Conservation (phyloP, 2,797 vertebrate genomes). For the Myotis vivesi region DNA sequence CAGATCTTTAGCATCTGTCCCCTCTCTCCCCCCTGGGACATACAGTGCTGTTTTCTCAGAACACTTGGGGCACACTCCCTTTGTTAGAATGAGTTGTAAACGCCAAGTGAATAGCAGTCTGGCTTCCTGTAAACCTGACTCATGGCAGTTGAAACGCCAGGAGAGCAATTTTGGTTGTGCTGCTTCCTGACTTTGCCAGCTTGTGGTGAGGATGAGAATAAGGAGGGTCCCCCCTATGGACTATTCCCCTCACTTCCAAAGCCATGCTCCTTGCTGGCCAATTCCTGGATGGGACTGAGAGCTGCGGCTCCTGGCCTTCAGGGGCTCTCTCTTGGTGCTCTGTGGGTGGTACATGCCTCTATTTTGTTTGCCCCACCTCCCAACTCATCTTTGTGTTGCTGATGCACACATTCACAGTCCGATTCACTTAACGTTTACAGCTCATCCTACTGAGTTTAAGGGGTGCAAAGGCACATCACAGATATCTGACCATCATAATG, state of each 20-base stretch:
- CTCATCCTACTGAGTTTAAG: constrained; percentile 71
- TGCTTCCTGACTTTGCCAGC: neutral
- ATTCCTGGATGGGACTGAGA: neutral
- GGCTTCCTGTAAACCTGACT: too few species aligned
- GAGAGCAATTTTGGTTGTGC: neutral
- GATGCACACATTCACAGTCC: constrained; percentile 25
- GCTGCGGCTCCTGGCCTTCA: neutral
- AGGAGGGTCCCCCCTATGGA: neutral
- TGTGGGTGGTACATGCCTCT: neutral
- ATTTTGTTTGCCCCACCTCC: constrained; percentile 23
- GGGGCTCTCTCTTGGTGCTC: neutral
- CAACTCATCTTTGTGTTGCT: constrained; percentile 33
- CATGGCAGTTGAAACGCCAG: neutral
- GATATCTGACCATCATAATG: constrained; percentile 44
- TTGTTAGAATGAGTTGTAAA: neutral
- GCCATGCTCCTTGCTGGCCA: neutral
- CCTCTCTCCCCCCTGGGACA: fast-evolving
- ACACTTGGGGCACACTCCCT: neutral
- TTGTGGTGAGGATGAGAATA: neutral
- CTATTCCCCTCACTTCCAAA: neutral
- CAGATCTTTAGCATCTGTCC: neutral
- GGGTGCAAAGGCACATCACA: constrained; percentile 55
- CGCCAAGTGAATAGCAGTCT: too few species aligned
- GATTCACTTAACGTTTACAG: constrained; percentile 56
- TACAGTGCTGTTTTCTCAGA: neutral